Base-by-base conservation (phyloP, 1,140 invertebrate genomes). In the Calephelis virginiensis region DNA sequence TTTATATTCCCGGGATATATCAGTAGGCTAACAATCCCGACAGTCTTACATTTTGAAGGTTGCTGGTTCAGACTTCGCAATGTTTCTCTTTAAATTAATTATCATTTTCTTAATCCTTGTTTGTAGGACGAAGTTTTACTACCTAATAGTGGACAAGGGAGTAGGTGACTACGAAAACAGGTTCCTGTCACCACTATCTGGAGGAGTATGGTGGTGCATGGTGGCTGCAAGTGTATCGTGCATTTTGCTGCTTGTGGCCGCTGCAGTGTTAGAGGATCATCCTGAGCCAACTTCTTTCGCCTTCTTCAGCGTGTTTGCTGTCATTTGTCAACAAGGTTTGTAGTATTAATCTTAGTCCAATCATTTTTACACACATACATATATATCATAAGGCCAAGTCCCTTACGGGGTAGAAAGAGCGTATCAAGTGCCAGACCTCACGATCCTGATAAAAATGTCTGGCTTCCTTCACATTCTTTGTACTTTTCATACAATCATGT, bases 91-190 rank as follows among this genome's bases (percentile, higher is more conserved):
- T 28, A 4, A 28, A 4, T 4, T 28, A 28, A 28, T 28, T 28
- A 4, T 28, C 0, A 4, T 28, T 28, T 28, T 28, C 28, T 28
- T 66, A 0, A 53, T 62, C 71, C 53, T 61, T 40, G 63, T 43
- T 65, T 67, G 0, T 50, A 90, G 88, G 65, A 86, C 88, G 13
- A 84, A 84, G 63, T 87, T 89, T 60, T 90, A 79, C 75, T 90
- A 89, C 68, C 70, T 85, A 0, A 88, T 90, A 37, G 76, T 83
- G 38, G 75, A 83, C 10, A 76, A 76, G 61, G 88, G 88, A 0
- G 71, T 89, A 0, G 88, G 88, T n/a, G 66, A 76, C 6, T 90
- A 88, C 59, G 88, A 90, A 71, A 90, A 90, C 67, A 77, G 77
- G 5, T 89, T 90, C 66, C 75, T 90, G 0, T 77, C 78, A 0